A percentile compares a stretch with the other conserved stretches of the same genome.
Conservation (phyloP, 2,888 invertebrate species). For the Gymnocheta viridis region DNA sequence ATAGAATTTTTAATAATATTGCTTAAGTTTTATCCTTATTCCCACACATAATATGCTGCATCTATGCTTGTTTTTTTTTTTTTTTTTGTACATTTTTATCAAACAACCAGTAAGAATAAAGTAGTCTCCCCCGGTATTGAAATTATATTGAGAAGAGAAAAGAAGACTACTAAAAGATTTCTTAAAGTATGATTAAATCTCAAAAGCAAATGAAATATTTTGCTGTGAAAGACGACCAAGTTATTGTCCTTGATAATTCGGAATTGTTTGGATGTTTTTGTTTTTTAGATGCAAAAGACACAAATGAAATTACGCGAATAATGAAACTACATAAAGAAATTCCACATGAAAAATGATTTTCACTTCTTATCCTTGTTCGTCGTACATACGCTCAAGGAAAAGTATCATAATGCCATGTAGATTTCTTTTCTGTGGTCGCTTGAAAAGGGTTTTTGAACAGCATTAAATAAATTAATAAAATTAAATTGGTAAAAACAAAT, state of each 20-base stretch:
- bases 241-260: conserved; percentile 52
- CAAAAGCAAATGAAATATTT: conserved; percentile 42
- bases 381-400: conserved; percentile 14
- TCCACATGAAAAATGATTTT: conserved; percentile 55
- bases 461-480: too few species aligned
- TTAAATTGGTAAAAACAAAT: too few species aligned
- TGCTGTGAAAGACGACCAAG: not conserved
- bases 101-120: not conserved
- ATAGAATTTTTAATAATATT: conserved; percentile 66
- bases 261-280: conserved; percentile 21
- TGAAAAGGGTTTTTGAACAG: too few species aligned
- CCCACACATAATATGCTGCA: conserved; percentile 78
- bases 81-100: not conserved
- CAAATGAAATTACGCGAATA: conserved; percentile 64
- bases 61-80: conserved; percentile 70
- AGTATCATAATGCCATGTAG: too few species aligned
- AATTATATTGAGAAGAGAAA: not conserved
- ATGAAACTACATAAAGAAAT: conserved; percentile 34
- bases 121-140: not conserved
- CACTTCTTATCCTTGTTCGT: conserved; percentile 37
- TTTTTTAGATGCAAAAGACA: conserved; percentile 22
- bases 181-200: conserved; percentile 37
- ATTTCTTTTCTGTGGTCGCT: too few species aligned
- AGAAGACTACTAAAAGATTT: conserved; percentile 13
- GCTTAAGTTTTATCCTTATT: conserved; percentile 73